Base-by-base conservation (phyloP, 2,113 vertebrate genomes). In the Lophochroa leadbeateri region DNA sequence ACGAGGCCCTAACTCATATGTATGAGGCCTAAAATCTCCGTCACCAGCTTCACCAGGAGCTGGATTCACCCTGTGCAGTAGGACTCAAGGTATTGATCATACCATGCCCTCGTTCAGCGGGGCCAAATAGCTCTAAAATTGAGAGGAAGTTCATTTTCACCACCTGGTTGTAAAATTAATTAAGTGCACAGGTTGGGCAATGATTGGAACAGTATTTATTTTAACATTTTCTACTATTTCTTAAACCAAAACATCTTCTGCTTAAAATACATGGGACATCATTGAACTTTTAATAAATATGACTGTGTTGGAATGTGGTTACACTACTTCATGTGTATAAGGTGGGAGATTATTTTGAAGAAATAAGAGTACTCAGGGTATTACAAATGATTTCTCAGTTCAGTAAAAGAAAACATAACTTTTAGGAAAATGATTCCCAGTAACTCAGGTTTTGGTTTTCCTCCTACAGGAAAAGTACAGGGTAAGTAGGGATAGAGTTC, bases 311-410 rank as follows among this genome's bases (percentile, higher is more conserved):
- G 95, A 96, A 96, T 84, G 77, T 64, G 57, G 90, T 91, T 95
- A 91, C 47, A 78, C 80, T 94, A 72, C 52, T 95, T 94, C 82
- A 46, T 68, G 39, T 57, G 61, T 88, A 76, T 92, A 96, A 83
- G 24, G 91, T 49, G 82, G 53, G 57, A 53, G 63, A 91, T 95
- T 94, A 96, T 94, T 96, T 86, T 89, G 52, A 86, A 90, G 83
- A 96, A 93, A 74, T 92, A 88, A 89, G 65, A 94, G 94, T 61
- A 76, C 65, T 83, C 18, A 13, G 24, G 28, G 43, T 64, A 92
- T 93, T 94, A 84, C 80, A 88, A 97, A 79, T 93, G 57, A 84
- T 92, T 93, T 96, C 94, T 97, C 77, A 91, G 92, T 90, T 95
- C 69, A 96, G 76, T 80, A 94, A 94, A 92, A 78, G 88, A 95